A percentile compares a stretch with the other conserved stretches of the same genome.
Conservation (phyloP, 2,797 vertebrate species). For the Leptoclinus maculatus region DNA sequence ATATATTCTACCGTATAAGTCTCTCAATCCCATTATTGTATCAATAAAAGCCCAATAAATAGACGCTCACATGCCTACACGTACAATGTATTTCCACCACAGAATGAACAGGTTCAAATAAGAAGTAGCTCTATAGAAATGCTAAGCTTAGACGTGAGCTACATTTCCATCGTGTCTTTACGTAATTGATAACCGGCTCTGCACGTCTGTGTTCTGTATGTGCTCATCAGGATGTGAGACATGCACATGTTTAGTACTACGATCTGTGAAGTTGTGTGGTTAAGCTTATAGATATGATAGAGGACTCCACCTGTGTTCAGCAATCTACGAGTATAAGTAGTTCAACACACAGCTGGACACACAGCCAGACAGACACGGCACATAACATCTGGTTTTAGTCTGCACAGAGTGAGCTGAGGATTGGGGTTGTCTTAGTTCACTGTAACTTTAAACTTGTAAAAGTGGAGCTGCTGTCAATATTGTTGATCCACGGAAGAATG, state of each 20-base stretch:
- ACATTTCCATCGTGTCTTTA: background rate
- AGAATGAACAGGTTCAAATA: background rate
- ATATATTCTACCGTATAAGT: background rate
- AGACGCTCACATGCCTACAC: background rate
- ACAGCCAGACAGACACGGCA: constrained; percentile 17
- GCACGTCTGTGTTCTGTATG: background rate
- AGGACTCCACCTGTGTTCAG: constrained; percentile 27
- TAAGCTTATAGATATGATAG: background rate
- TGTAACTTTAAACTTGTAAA: background rate
- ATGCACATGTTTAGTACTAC: background rate
- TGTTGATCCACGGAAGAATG: background rate
- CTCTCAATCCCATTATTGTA: background rate
- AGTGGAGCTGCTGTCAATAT: background rate
- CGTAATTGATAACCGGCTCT: background rate
- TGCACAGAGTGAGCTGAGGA: background rate
- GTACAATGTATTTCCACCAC: background rate
- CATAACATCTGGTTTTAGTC: constrained; percentile 14
- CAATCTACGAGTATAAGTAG: constrained; percentile 19
- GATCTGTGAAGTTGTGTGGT: constrained; percentile 6
- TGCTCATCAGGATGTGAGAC: background rate
- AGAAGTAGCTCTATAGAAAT: background rate
- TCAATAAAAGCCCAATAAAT: background rate
- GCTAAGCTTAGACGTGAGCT: background rate
- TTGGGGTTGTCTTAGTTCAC: background rate
- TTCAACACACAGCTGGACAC: constrained; percentile 25